Evolutionary conservation across 2,113 vertebrate genomes (phyloP), one percentile per base, ranked within the genome.

Genomic region (Gobius niger): DNA sequence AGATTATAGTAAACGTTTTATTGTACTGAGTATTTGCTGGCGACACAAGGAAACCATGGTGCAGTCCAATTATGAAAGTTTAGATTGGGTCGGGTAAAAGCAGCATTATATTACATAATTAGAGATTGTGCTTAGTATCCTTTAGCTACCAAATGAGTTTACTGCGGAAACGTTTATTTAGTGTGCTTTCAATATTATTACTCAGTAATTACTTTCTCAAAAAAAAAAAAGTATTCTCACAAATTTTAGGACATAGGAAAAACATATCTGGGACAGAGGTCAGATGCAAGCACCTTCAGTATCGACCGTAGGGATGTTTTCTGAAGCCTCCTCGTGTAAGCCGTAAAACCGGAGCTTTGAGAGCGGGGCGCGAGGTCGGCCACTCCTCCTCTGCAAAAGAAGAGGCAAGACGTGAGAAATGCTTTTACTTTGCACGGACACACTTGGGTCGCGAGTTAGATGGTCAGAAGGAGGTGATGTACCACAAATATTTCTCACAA

Each of bases 251-350:
- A 74, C 41, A 70, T 70, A 57, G 54, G 13, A 12, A 40, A 57
- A 57, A 85, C 91, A 92, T 93, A 93, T 94, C 91, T 92, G 87
- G 92, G 91, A 88, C 71, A 89, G 89, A 95, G 92, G 88, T 94
- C 91, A 87, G 93, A 87, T 92, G 91, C 93, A 84, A 94, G 90
- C 94, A 95, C 94, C 96, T 98, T 98, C 95, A 99, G 95, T 98
- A 98, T 98, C 98, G 98, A 96, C 96, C 96, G 93, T 99, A 99
- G 85, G 98, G 98, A 89, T 98, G 96, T 87, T 99, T 97, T 93
- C 98, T 96, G 95, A 95, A 98, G 89, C 93, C 94, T 90, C 95
- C 95, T 95, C 97, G 92, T 88, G 94, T 92, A 91, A 96, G 92
- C 91, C 96, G 95, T 85, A 94, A 87, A 57, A 94, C 89, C 16